These are phyloP conservation scores for Chironomus tentans DNA, from an alignment of 2,888 invertebrate genomes.

Conservation along the genomic window DNA sequence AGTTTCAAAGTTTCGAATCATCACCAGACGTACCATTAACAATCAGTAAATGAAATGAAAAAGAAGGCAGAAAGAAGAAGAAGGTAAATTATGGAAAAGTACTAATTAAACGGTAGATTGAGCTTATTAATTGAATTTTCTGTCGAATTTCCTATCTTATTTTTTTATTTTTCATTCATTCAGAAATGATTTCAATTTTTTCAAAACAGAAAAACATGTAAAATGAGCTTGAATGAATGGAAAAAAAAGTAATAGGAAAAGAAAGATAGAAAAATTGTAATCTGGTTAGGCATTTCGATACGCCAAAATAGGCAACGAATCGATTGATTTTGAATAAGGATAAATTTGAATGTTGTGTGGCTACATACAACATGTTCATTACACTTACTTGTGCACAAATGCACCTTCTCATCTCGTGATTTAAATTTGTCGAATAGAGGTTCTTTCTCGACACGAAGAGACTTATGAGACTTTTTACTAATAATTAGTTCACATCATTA, in stretches of 20 bases:
- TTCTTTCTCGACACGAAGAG: no score
- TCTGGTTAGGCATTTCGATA: conserved; percentile 25
- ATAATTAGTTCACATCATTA: no score
- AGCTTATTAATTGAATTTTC: conserved; percentile 27
- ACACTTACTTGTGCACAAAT: neutral
- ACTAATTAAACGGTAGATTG: conserved; percentile 26
- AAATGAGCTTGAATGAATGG: neutral
- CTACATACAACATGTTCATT: conserved; percentile 19
- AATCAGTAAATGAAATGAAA: neutral
- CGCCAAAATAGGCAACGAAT: conserved; percentile 25
- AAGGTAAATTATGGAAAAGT: conserved; percentile 25
- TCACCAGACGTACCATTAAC: conserved; percentile 22
- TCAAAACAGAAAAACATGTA: neutral
- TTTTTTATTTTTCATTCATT: conserved; percentile 17
- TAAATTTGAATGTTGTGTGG: conserved; percentile 19
- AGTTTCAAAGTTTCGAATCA: conserved; percentile 20
- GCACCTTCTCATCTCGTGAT: neutral
- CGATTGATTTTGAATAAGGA: conserved; percentile 27
- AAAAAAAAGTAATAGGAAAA: neutral
- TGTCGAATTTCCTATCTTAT: conserved; percentile 26
- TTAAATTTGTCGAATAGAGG: neutral
- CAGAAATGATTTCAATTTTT: neutral
- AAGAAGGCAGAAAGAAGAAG: neutral
- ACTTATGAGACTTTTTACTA: no score
- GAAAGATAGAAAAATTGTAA: conserved; percentile 2